phyloP scores from a whole-genome alignment of 2,113 vertebrate species.

The Jacana jacana region DNA sequence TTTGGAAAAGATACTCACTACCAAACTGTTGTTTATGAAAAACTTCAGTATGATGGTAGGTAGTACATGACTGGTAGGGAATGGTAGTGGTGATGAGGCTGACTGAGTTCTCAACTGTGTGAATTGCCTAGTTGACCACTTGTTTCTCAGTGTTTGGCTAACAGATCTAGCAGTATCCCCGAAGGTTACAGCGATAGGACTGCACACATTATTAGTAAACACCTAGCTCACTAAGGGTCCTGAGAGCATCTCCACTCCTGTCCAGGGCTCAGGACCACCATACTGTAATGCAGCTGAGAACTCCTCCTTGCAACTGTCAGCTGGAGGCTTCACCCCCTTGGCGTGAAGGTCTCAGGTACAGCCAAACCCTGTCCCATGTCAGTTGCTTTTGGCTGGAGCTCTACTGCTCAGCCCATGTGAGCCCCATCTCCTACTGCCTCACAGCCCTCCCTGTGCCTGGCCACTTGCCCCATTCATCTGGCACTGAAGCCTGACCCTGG shows the following conservation, averaged over 20 bases:
- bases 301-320: background rate
- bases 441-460: background rate
- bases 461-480: accelerated
- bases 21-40: background rate
- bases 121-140: background rate
- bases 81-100: background rate
- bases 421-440: background rate
- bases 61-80: background rate
- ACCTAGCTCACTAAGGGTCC: background rate
- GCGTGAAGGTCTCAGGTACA: background rate
- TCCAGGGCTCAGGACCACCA: background rate
- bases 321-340: background rate
- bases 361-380: accelerated
- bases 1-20: background rate
- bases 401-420: no score
- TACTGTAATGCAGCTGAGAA: background rate
- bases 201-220: background rate
- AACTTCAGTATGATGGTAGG: background rate
- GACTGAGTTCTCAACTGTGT: background rate
- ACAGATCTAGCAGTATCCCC: background rate
- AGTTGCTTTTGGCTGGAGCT: accelerated
- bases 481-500: no score
- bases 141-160: background rate
- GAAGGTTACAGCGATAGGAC: background rate
- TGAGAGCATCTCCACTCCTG: background rate